Evolutionary conservation across 2,888 invertebrate genomes (phyloP).

Genomic region (Octonoba sinensis): DNA sequence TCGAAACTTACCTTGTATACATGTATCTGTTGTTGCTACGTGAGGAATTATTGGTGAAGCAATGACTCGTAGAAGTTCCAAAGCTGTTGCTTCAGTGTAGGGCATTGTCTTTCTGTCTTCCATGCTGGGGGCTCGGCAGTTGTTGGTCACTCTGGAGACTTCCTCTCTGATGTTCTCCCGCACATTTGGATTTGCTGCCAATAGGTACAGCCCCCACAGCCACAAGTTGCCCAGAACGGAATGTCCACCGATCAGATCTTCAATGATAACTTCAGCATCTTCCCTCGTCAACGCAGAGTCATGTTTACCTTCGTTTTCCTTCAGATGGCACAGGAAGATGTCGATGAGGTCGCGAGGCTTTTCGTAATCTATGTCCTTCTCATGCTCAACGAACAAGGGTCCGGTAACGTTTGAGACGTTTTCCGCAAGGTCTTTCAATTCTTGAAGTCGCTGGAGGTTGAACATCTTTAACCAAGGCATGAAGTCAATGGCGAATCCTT

Average conservation of each 20-base stretch:
- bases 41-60: conserved; percentile 93
- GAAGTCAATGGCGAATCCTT: conserved; percentile 88
- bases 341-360: conserved; percentile 63
- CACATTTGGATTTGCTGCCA: conserved; percentile 77
- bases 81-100: conserved; percentile 84
- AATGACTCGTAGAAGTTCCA: conserved; percentile 83
- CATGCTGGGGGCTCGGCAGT: conserved; percentile 69
- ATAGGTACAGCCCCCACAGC: conserved; percentile 76
- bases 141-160: conserved; percentile 72
- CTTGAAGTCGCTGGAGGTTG: conserved; percentile 77
- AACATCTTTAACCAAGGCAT: conserved; percentile 82
- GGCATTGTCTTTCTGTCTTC: conserved; percentile 80
- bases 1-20: conserved; percentile 76
- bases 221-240: conserved; percentile 88
- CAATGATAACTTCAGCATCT: conserved; percentile 65
- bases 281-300: conserved; percentile 44
- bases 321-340: conserved; percentile 53
- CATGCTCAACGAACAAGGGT: conserved; percentile 48
- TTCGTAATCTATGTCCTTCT: conserved; percentile 28
- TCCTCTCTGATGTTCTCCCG: conserved; percentile 79
- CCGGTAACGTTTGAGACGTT: conserved; percentile 52
- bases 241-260: conserved; percentile 87
- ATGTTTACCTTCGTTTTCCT: conserved; percentile 37
- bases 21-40: conserved; percentile 83
- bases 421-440: conserved; percentile 40